Evolutionary conservation across 2,888 invertebrate species (phyloP).

Genomic region (Matsumyia berberina): DNA sequence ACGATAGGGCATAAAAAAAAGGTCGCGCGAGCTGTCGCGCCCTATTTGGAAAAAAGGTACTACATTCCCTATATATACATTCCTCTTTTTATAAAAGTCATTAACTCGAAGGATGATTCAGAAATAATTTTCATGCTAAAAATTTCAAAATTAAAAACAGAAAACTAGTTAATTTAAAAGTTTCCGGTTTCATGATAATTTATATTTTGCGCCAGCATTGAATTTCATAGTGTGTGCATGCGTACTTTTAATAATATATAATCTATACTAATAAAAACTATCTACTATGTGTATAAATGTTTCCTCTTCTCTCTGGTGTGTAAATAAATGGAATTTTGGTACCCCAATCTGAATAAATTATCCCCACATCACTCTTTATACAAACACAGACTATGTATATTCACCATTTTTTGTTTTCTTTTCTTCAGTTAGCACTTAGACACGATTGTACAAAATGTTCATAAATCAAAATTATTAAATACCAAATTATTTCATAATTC

Average conservation of each 20-base stretch:
- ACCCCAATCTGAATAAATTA: background rate
- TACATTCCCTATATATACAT: too few species aligned
- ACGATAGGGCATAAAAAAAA: too few species aligned
- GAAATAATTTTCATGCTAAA: constrained; percentile 12
- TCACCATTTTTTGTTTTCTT: constrained; percentile 1
- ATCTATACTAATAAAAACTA: constrained; percentile 11
- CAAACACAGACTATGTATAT: background rate
- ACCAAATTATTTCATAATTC: constrained; percentile 27
- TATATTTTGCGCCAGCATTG: constrained; percentile 77
- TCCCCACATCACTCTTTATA: background rate
- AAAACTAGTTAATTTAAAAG: background rate
- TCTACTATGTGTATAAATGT: constrained; percentile 52
- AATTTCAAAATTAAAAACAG: background rate
- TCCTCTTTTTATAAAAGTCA: too few species aligned
- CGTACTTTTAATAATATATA: constrained; percentile 36
- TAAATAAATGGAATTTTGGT: constrained; percentile 68
- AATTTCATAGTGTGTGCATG: constrained; percentile 76
- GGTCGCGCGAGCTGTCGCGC: too few species aligned
- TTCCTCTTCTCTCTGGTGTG: constrained; percentile 57
- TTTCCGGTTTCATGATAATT: constrained; percentile 56
- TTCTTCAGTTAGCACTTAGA: background rate
- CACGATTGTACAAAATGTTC: constrained; percentile 23
- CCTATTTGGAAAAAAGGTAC: too few species aligned
- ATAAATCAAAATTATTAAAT: background rate
- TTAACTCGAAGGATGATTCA: background rate